Conservation (phyloP, 2,888 invertebrate genomes). For the Euproctis similis region DNA sequence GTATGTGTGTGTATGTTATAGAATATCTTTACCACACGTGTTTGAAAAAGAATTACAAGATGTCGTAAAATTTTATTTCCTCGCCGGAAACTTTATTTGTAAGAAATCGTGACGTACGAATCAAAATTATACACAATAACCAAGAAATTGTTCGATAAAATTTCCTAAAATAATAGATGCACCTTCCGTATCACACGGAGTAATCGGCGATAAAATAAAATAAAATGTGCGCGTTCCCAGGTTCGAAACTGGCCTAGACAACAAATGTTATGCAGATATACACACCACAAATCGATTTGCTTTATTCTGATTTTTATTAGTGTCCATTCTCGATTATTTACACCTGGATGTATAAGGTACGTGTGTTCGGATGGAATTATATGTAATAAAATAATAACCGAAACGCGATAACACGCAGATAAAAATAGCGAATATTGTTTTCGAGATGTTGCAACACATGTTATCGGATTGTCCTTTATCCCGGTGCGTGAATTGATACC, state of each 20-base stretch:
- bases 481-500: conserved; percentile 18
- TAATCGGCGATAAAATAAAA: conserved; percentile 12
- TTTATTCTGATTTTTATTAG: conserved; percentile 15
- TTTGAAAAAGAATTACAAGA: conserved; percentile 6
- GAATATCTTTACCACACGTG: no score
- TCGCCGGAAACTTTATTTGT: conserved; percentile 9
- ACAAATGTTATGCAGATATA: conserved; percentile 9
- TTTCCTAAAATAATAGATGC: conserved; percentile 12
- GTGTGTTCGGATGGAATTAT: conserved; percentile 24
- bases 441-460: conserved; percentile 9
- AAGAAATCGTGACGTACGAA: conserved; percentile 20
- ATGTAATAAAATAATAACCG: conserved; percentile 40
- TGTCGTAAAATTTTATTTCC: conserved; percentile 13
- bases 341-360: conserved; percentile 27
- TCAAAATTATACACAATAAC: conserved; percentile 7
- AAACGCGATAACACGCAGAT: conserved; percentile 35
- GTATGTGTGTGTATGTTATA: no score
- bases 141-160: conserved; percentile 4
- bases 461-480: conserved; percentile 7
- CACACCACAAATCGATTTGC: conserved; percentile 21
- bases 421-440: conserved; percentile 10
- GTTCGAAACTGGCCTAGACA: conserved; percentile 8
- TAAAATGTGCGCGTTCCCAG: conserved; percentile 14
- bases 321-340: conserved; percentile 22
- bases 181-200: conserved; percentile 15